Base-by-base conservation (phyloP, 2,113 vertebrate genomes). In the Brienomyrus brachyistius region DNA sequence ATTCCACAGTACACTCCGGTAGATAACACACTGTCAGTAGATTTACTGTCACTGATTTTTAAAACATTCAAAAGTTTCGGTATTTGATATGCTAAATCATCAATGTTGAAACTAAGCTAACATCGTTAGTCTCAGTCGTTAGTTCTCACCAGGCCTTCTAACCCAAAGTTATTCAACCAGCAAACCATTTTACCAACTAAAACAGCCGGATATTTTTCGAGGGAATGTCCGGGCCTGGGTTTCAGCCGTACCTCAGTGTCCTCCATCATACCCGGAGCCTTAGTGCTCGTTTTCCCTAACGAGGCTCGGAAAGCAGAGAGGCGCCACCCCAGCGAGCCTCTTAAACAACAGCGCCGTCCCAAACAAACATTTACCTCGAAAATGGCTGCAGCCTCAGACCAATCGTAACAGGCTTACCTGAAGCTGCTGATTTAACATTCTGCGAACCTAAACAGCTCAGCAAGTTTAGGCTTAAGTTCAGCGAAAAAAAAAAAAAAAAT, bases 361-460 rank as follows among this genome's bases (percentile, higher is more conserved):
- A 80, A 43, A 80, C 15, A 80, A 19, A 19, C 35, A 80, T 80
- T 80, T 43, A 77, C 31, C 35, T 40, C 2, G 31, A 80, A 80
- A 43, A 80, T 43, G 74, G 35, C 31, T 80, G 74, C 74, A 6
- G 35, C 19, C 35, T 80, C 74, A 19, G 35, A 80, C 74, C 74
- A 40, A 17, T 17, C 17, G 27, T 35, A 31, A 40, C 35, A 43
- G 35, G 35, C 74, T 43, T 43, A 35, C 35, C 31, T 80, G 31
- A 80, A 80, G 74, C 74, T 80, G 74, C 74, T 80, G 74, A 80
- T 80, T 15, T 80, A 80, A 80, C 35, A 80, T 17, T 80, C 74
- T 43, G 74, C 13, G 15, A 43, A 80, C 74, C 35, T 80, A 80
- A 80, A 80, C 74, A 80, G 74, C 31, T 80, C 74, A 80, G 74